Evolutionary conservation across 2,888 invertebrate species (phyloP).

Genomic region (Acrobeloides nanus): DNA sequence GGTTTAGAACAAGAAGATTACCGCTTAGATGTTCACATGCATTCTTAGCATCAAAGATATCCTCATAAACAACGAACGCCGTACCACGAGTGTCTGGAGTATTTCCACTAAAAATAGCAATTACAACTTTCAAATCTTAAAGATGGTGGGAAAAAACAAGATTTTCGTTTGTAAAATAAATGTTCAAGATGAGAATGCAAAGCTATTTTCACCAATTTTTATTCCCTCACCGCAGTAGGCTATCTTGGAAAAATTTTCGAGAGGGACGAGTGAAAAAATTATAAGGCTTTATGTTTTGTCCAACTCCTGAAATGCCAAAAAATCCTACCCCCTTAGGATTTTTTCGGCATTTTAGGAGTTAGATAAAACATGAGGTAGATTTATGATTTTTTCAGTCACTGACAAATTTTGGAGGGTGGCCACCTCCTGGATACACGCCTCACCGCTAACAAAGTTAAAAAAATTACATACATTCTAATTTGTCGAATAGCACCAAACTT

Average conservation of each 20-base stretch:
- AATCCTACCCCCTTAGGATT: not conserved
- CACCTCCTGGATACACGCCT: not conserved
- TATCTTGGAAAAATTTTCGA: no score
- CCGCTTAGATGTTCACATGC: constrained; percentile 98
- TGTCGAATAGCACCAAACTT: constrained; percentile 98
- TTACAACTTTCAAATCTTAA: not conserved
- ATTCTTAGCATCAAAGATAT: constrained; percentile 99
- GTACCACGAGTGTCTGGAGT: constrained; percentile 96
- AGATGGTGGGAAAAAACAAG: constrained; percentile 3
- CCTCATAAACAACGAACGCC: constrained; percentile 98
- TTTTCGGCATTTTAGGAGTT: not conserved
- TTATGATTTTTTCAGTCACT: no score
- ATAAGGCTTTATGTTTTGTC: no score
- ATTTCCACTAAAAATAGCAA: constrained; percentile 67
- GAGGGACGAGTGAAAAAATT: no score
- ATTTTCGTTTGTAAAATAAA: not conserved
- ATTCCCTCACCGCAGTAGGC: no score
- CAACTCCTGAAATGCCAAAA: not conserved
- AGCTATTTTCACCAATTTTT: not conserved
- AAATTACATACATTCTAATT: constrained; percentile 78
- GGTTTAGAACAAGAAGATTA: no score
- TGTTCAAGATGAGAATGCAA: constrained; percentile 1
- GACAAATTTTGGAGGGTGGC: not conserved
- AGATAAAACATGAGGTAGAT: constrained; percentile 8
- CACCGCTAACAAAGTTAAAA: constrained; percentile 1